These are phyloP conservation scores for Patiria pectinifera DNA, from an alignment of 53 echinoderm and acorn worm species.

Conservation along the genomic window DNA sequence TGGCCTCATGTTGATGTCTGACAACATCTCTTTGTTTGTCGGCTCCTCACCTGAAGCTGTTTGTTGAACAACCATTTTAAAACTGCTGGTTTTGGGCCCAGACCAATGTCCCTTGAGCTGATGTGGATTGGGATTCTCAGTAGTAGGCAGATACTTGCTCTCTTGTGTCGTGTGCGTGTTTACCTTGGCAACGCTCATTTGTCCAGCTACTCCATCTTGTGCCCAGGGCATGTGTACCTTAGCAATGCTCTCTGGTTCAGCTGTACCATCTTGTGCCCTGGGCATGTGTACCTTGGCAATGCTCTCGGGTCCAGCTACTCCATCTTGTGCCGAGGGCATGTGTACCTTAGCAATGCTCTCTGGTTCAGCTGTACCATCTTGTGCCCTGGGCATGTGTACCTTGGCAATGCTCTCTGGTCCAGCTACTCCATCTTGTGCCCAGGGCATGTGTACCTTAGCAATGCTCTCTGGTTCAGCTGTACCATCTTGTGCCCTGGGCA, in stretches of 20 bases:
- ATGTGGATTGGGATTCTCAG: background rate
- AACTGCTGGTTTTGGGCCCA: background rate
- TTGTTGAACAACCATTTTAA: background rate
- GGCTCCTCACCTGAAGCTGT: background rate
- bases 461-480: background rate
- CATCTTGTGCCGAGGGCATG: background rate
- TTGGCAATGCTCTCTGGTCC: background rate
- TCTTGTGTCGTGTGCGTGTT: background rate
- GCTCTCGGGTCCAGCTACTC: background rate
- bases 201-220: background rate
- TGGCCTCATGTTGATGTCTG: slow-evolving; percentile 15
- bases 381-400: background rate
- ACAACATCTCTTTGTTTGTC: background rate
- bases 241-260: background rate
- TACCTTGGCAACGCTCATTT: slow-evolving; percentile 11
- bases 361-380: background rate
- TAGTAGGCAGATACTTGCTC: too few relatives aligned
- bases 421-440: background rate
- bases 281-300: background rate
- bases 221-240: background rate
- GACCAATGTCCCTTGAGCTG: background rate
- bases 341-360: slow-evolving; percentile 6
- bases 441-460: background rate
- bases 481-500: background rate
- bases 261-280: background rate